A percentile compares a stretch with the other conserved stretches of the same genome.
phyloP scores from a whole-genome alignment of 2,113 vertebrate genomes.

The Sinocyclocheilus maitianheensis region DNA sequence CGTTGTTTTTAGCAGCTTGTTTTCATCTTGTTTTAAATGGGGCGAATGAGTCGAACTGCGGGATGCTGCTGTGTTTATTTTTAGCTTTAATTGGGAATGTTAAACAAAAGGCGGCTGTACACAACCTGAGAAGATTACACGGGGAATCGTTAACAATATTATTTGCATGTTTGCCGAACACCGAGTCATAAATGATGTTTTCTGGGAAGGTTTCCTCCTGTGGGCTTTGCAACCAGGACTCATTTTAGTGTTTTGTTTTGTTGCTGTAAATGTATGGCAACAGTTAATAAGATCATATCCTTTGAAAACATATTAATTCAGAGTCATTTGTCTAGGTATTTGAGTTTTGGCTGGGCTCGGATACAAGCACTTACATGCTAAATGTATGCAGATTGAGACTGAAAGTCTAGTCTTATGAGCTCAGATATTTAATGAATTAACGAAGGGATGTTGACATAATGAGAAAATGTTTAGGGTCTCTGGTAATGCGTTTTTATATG shows the following conservation, averaged over 20 bases:
- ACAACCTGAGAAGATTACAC: background rate
- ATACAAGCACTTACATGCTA: background rate
- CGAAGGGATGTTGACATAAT: background rate
- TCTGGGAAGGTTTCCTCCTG: background rate
- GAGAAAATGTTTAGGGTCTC: background rate
- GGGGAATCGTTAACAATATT: background rate
- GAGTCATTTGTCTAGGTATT: background rate
- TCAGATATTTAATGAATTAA: background rate
- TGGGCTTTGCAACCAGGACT: background rate
- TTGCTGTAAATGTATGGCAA: background rate
- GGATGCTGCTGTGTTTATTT: background rate
- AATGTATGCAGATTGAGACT: background rate
- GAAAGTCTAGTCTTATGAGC: background rate
- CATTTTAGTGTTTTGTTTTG: slow-evolving; percentile 12
- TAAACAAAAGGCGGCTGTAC: background rate
- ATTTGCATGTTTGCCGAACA: background rate
- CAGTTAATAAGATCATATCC: background rate
- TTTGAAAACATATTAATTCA: background rate
- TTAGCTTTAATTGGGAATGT: slow-evolving; percentile 24
- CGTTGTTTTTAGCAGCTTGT: background rate
- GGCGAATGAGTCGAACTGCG: background rate
- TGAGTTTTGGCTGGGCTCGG: background rate
- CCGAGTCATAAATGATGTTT: background rate
- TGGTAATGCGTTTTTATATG: background rate
- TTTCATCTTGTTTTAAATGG: background rate